Conservation (phyloP, 2,888 invertebrate species). For the Xestobium rufovillosum region DNA sequence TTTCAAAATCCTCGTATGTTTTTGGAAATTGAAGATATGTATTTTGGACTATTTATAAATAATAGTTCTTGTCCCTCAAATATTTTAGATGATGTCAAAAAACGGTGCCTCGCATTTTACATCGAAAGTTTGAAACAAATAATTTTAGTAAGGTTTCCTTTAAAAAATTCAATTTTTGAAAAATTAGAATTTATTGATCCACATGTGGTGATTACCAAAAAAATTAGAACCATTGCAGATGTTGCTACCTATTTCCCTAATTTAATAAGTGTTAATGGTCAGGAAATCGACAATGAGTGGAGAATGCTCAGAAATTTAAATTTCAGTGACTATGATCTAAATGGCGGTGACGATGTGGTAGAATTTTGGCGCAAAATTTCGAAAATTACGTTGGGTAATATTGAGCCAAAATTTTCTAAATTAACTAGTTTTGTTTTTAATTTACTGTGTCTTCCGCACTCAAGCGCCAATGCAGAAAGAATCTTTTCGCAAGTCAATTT, state of each 20-base stretch:
- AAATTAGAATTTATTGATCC: conserved; percentile 3
- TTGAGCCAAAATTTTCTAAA: neutral
- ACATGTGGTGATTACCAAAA: neutral
- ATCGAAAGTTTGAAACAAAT: conserved; percentile 4
- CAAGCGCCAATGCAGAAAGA: conserved; percentile 4
- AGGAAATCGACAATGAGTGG: conserved; percentile 1
- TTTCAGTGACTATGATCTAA: neutral
- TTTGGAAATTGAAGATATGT: conserved; percentile 3
- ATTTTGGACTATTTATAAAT: conserved; percentile 3
- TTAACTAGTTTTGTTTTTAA: conserved; percentile 1
- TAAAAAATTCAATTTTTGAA: conserved; percentile 1
- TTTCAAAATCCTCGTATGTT: neutral
- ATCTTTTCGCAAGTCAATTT: conserved; percentile 3
- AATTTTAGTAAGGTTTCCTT: neutral
- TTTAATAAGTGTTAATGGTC: neutral
- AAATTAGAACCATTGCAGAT: conserved; percentile 3
- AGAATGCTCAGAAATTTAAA: neutral
- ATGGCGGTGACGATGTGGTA: neutral
- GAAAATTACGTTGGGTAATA: neutral
- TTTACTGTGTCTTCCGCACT: conserved; percentile 3
- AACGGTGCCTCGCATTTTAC: conserved; percentile 2
- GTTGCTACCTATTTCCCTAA: neutral
- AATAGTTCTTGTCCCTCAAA: conserved; percentile 1
- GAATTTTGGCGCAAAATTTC: conserved; percentile 3
- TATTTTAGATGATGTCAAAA: neutral